A percentile compares a stretch with the other conserved stretches of the same genome.
Evolutionary conservation across 1,140 invertebrate species (phyloP).

Genomic region (Scylla paramamosain): DNA sequence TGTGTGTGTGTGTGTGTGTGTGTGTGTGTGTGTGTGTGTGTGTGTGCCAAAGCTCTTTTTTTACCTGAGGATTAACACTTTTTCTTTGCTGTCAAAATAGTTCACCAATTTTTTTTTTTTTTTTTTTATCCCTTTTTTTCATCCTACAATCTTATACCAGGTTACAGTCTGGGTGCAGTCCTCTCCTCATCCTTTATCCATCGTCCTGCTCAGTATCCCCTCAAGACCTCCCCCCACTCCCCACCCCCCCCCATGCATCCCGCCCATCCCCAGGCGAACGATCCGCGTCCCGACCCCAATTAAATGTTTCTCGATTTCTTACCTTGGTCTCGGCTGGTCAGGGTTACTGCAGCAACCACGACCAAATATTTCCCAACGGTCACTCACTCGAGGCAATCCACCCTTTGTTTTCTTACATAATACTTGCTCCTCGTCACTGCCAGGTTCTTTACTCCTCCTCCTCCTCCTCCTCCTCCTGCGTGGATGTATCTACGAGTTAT

Average conservation of each 20-base stretch:
- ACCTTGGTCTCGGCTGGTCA: neutral
- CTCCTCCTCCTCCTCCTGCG: neutral
- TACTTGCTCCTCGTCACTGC: neutral
- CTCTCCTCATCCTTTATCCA: neutral
- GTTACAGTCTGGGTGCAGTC: too few species aligned
- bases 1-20: neutral
- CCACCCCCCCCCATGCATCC: too few species aligned
- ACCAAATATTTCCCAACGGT: neutral
- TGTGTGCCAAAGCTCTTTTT: too few species aligned
- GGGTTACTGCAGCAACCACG: neutral
- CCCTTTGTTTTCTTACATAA: neutral
- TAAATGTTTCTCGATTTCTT: constrained; percentile 4
- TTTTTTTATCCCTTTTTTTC: neutral
- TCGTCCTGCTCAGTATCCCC: neutral
- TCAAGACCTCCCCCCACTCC: neutral
- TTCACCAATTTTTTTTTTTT: neutral
- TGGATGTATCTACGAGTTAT: neutral
- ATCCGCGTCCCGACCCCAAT: neutral
- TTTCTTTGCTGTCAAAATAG: neutral
- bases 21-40: constrained; percentile 27
- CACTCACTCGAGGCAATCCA: neutral
- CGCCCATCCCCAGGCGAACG: too few species aligned
- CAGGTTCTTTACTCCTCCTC: neutral
- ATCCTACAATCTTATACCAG: neutral
- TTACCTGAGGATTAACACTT: too few species aligned